These are phyloP conservation scores for Hippocampus abdominalis DNA, from an alignment of 2,113 vertebrate genomes.

Conservation along the genomic window DNA sequence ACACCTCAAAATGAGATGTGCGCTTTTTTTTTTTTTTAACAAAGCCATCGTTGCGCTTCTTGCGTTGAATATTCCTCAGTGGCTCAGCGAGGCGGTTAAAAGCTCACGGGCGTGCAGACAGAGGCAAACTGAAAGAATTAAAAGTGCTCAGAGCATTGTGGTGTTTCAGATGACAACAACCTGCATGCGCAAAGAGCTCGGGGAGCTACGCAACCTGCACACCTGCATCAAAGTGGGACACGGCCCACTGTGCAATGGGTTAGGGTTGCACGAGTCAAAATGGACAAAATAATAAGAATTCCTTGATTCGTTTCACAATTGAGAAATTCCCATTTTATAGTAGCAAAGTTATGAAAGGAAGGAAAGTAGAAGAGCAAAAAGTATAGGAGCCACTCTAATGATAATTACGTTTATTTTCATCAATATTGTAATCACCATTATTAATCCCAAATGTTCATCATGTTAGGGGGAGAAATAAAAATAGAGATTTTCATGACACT, in stretches of 20 bases:
- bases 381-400: too few species aligned
- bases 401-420: too few species aligned
- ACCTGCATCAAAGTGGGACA: not conserved
- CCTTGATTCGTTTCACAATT: too few species aligned
- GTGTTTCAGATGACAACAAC: conserved; percentile 13
- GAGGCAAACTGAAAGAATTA: conserved; percentile 35
- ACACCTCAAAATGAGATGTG: conserved; percentile 18
- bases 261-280: not conserved
- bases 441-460: too few species aligned
- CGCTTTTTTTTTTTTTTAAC: conserved; percentile 20
- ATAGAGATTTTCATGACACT: too few species aligned
- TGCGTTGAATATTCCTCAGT: conserved; percentile 27
- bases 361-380: too few species aligned
- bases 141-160: conserved; percentile 25
- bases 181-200: not conserved
- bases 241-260: not conserved
- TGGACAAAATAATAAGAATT: too few species aligned
- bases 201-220: not conserved
- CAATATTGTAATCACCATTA: too few species aligned
- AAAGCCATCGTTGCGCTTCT: conserved; percentile 24
- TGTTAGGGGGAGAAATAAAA: too few species aligned
- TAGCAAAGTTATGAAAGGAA: too few species aligned
- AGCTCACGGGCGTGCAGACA: conserved; percentile 15
- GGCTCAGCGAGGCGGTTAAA: conserved; percentile 20
- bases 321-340: too few species aligned